These are phyloP conservation scores for Trissoscelio sp. DNA, from an alignment of 2,888 invertebrate genomes.

Conservation along the genomic window DNA sequence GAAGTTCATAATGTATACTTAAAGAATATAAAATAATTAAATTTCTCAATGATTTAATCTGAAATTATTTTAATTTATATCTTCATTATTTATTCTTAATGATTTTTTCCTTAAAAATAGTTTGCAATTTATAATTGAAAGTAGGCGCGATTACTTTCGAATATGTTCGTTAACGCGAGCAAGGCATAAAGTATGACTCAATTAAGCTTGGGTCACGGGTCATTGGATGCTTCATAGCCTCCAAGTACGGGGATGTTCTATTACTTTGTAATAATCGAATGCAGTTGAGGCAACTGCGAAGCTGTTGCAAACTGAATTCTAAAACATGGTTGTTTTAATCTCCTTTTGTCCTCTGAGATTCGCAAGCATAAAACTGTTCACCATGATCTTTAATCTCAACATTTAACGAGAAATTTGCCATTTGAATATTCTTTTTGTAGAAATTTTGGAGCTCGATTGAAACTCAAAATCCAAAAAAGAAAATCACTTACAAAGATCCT, in stretches of 20 bases:
- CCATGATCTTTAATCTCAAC: too few relatives aligned
- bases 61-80: neutral
- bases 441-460: too few relatives aligned
- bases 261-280: slow-evolving; percentile 34
- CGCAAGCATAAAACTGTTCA: too few relatives aligned
- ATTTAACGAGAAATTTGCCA: too few relatives aligned
- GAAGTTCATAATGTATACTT: too few relatives aligned
- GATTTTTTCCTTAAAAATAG: neutral
- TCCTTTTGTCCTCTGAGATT: neutral
- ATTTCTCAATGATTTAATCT: neutral
- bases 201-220: slow-evolving; percentile 43
- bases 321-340: slow-evolving; percentile 28
- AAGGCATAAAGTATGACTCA: slow-evolving; percentile 43
- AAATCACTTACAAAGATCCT: too few relatives aligned
- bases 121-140: slow-evolving; percentile 22
- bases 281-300: slow-evolving; percentile 7
- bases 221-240: slow-evolving; percentile 23
- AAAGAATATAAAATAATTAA: too few relatives aligned
- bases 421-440: too few relatives aligned
- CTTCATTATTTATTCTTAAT: too few relatives aligned
- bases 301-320: slow-evolving; percentile 20
- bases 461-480: too few relatives aligned
- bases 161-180: slow-evolving; percentile 24
- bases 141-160: slow-evolving; percentile 9
- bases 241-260: slow-evolving; percentile 28